Conservation (phyloP, 2,888 invertebrate genomes). For the Therioaphis trifolii region DNA sequence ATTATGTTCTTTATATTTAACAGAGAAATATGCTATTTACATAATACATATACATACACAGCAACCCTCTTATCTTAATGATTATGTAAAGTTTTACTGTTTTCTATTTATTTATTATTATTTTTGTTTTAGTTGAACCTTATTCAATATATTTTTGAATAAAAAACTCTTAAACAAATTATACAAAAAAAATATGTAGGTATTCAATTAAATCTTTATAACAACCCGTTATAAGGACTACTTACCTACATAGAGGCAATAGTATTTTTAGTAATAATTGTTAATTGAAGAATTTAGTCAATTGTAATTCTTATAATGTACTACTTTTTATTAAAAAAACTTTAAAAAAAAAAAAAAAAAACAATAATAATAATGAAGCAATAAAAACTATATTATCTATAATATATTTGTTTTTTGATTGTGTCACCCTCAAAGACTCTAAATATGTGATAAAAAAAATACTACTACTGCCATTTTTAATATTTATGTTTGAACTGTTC, state of each 20-base stretch:
- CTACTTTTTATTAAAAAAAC: slow-evolving; percentile 39
- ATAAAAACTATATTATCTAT: slow-evolving; percentile 52
- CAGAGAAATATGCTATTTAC: slow-evolving; percentile 12
- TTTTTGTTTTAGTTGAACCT: slow-evolving; percentile 10
- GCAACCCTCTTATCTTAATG: slow-evolving; percentile 5
- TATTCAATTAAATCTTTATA: background rate
- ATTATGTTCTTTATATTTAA: slow-evolving; percentile 22
- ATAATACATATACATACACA: slow-evolving; percentile 36
- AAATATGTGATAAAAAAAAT: background rate
- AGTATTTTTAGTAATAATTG: slow-evolving; percentile 38
- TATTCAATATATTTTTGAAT: slow-evolving; percentile 3
- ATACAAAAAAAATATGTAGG: slow-evolving; percentile 12
- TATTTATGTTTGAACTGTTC: slow-evolving; percentile 73
- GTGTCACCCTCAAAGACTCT: slow-evolving; percentile 4
- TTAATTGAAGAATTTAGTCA: slow-evolving; percentile 43
- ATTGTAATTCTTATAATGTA: slow-evolving; percentile 47
- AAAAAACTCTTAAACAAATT: slow-evolving; percentile 13
- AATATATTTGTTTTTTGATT: slow-evolving; percentile 23
- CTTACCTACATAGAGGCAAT: slow-evolving; percentile 2
- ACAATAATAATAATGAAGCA: slow-evolving; percentile 39
- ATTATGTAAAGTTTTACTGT: slow-evolving; percentile 34
- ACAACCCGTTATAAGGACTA: background rate
- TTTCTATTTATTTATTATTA: slow-evolving; percentile 42
- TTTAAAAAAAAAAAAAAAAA: slow-evolving; percentile 8
- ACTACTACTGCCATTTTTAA: slow-evolving; percentile 5